Percentiles rank a stretch among this genome's conserved stretches.
Evolutionary conservation across 1,140 invertebrate species (phyloP).

Genomic region (Galleria mellonella): DNA sequence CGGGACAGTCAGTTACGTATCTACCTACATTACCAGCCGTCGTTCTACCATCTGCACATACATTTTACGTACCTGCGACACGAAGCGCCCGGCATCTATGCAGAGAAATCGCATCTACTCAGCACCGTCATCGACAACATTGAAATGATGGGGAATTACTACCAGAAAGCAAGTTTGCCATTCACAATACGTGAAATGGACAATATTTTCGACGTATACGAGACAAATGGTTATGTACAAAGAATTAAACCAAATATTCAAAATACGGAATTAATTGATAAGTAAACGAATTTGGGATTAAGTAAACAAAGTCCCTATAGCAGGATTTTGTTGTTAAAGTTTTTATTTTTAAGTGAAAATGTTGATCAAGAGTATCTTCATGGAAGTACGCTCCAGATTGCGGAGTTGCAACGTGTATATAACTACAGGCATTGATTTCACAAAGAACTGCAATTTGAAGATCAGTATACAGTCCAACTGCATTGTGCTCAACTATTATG

Average conservation of each 20-base stretch:
- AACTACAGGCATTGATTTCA: constrained; percentile 58
- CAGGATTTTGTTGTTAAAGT: constrained; percentile 13
- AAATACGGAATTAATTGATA: constrained; percentile 49
- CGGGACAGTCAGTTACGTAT: constrained; percentile 82
- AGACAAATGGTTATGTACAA: constrained; percentile 56
- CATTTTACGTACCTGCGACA: constrained; percentile 92
- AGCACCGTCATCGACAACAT: constrained; percentile 94
- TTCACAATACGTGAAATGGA: constrained; percentile 81
- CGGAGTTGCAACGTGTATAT: constrained; percentile 75
- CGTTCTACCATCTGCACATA: constrained; percentile 97
- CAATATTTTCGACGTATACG: constrained; percentile 71
- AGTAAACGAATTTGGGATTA: constrained; percentile 31
- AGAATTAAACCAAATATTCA: constrained; percentile 36
- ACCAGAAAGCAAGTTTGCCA: constrained; percentile 85
- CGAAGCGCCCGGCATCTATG: constrained; percentile 86
- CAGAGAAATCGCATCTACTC: constrained; percentile 90
- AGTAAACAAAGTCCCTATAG: constrained; percentile 4
- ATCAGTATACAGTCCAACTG: constrained; percentile 65
- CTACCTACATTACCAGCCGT: constrained; percentile 97
- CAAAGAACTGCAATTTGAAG: constrained; percentile 60
- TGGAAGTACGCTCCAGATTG: constrained; percentile 73
- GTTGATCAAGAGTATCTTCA: constrained; percentile 68
- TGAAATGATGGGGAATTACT: constrained; percentile 87
- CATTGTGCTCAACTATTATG: constrained; percentile 65
- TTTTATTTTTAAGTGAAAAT: constrained; percentile 36